These are phyloP conservation scores for Cardiocondyla obscurior DNA, from an alignment of 1,140 invertebrate genomes.

Conservation along the genomic window DNA sequence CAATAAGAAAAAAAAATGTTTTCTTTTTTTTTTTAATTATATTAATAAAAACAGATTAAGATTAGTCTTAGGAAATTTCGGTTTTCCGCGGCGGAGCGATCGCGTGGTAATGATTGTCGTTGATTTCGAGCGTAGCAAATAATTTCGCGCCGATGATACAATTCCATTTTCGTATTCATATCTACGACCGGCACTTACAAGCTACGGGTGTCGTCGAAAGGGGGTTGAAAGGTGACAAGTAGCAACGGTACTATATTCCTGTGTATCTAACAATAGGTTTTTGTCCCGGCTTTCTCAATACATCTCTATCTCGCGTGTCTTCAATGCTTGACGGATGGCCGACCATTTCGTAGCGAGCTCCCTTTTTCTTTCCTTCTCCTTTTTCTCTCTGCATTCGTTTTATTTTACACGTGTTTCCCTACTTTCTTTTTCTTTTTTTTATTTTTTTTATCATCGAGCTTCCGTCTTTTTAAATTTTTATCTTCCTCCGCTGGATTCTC, in stretches of 20 bases:
- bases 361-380: conserved; percentile 32
- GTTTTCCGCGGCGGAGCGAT: neutral
- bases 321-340: conserved; percentile 79
- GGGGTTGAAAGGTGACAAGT: conserved; percentile 63
- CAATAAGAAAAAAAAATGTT: no score
- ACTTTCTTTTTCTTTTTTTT: neutral
- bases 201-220: conserved; percentile 35
- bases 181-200: conserved; percentile 50
- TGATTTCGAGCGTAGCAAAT: conserved; percentile 47
- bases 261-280: conserved; percentile 74
- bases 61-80: neutral
- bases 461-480: conserved; percentile 56
- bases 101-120: conserved; percentile 58
- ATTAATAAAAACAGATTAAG: neutral
- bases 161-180: conserved; percentile 34
- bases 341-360: conserved; percentile 73
- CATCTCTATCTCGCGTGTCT: conserved; percentile 75
- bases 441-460: conserved; percentile 48
- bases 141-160: conserved; percentile 50
- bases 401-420: conserved; percentile 14
- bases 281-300: conserved; percentile 76
- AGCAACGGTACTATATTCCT: conserved; percentile 34
- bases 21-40: no score
- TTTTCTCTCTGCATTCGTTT: conserved; percentile 37
- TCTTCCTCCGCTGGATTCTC: conserved; percentile 21